Base-by-base conservation (phyloP, 2,113 vertebrate genomes). In the Mola mola region DNA sequence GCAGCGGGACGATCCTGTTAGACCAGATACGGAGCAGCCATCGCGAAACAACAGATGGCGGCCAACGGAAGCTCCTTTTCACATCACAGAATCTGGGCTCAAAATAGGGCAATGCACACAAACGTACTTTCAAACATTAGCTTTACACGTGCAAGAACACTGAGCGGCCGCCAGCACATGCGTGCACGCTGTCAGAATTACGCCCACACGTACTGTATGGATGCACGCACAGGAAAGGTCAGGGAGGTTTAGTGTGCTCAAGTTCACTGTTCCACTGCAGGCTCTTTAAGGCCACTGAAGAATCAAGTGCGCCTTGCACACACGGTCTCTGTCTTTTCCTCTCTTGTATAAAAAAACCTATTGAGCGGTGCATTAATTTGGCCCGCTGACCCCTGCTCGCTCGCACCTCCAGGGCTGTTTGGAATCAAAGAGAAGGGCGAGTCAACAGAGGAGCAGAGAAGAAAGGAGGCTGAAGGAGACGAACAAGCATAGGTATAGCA, bases 361-460 rank as follows among this genome's bases (percentile, higher is more conserved):
- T 59, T 51, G 15, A 65, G 40, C 34, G 4, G 5, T 6, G 40
- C n/a, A 17, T 42, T 33, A 22, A 19, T 26, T 31, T 70, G 70
- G 40, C 70, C 49, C 6, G 5, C 40, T 68, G 66, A 73, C 77
- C 75, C 26, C 49, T 2, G 24, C 36, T 0, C 53, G 64, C 56
- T 44, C 69, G 19, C n/a, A 38, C 13, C 17, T 72, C 25, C 37
- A 6, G 43, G 60, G 43, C 63, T 47, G 24, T 17, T 59, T 29
- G 16, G n/a, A 33, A 24, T 66, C 51, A 66, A 69, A 80, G 47
- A 17, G 10, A 19, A 41, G 19, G 21, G 19, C 28, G 1, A 66
- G 29, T 65, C 57, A 71, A 47, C 56, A 2, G 34, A 50, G 8
- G 36, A 50, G 5, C 8, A 29, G 3, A 33, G 63, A 44, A 24